Evolutionary conservation across 2,888 invertebrate genomes (phyloP).

Genomic region (Liposcelis brunnea): DNA sequence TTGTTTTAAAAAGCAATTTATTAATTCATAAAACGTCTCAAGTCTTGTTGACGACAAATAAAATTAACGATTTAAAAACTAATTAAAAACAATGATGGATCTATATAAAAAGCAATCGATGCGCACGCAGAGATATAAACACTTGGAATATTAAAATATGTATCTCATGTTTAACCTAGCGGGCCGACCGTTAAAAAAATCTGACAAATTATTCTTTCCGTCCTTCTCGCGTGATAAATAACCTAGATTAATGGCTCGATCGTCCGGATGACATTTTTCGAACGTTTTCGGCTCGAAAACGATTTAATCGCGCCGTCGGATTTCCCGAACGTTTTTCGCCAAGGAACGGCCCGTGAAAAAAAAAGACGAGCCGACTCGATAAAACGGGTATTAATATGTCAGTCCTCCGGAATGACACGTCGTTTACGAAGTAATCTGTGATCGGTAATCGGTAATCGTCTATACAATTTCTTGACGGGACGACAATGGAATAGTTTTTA

Average conservation of each 20-base stretch:
- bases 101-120: neutral
- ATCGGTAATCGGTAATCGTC: too few relatives aligned
- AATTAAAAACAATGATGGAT: slow-evolving; percentile 8
- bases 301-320: too few relatives aligned
- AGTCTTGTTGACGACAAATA: slow-evolving; percentile 6
- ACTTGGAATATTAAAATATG: neutral
- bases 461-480: too few relatives aligned
- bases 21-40: slow-evolving; percentile 3
- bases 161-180: neutral
- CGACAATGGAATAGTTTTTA: too few relatives aligned
- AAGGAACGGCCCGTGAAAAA: too few relatives aligned
- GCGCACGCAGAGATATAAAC: slow-evolving; percentile 7
- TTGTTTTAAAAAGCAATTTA: neutral
- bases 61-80: slow-evolving; percentile 8
- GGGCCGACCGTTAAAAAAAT: neutral
- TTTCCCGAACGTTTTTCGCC: too few relatives aligned
- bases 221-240: slow-evolving; percentile 5
- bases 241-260: neutral
- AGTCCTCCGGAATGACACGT: too few relatives aligned
- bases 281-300: too few relatives aligned
- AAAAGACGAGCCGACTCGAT: too few relatives aligned
- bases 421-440: too few relatives aligned
- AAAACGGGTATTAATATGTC: too few relatives aligned
- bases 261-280: neutral
- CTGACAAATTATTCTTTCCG: slow-evolving; percentile 3